Base-by-base conservation (phyloP, 2,797 vertebrate genomes). In the Poeciliopsis presidionis region DNA sequence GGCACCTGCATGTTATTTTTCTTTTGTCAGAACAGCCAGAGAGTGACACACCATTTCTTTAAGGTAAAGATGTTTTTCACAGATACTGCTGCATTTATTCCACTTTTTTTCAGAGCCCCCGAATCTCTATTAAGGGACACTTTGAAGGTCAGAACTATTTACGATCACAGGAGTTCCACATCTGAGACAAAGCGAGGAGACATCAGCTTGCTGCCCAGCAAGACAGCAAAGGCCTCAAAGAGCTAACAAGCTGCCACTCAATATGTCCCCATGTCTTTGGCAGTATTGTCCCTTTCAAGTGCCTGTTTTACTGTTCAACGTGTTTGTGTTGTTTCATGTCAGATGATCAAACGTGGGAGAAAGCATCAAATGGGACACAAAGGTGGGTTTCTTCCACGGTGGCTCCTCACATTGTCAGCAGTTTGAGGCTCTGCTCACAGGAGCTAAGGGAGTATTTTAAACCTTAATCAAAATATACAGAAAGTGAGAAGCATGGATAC, bases 191-290 rank as follows among this genome's bases (percentile, higher is more conserved):
- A 85, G 81, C n/a, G 61, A 74, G 81, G 79, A 88, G 77, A 78
- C 77, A 45, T 86, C 85, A 86, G 85, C 78, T 84, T 81, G 67
- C 79, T 82, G 78, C 91, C 78, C 86, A 85, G 86, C 84, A 74
- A 76, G 80, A 78, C 78, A 47, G 81, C 72, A 78, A 80, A 79
- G 70, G 70, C 53, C 84, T 87, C 91, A 89, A 87, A 90, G 83
- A 86, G 74, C 81, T 78, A 84, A 82, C 82, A 91, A 87, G 81
- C 87, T 84, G 88, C 85, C 84, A 88, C 85, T 94, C 91, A 88
- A 75, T 90, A 84, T 82, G 82, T 88, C 76, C 71, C 55, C 51
- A 65, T 36, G 33, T 80, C 86, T 89, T 86, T 89, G 76, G 88
- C 87, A 76, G 83, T 72, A 84, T 82, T 78, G 85, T 83, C 69